phyloP scores from a whole-genome alignment of 2,797 vertebrate genomes.

The Pangasius macronema region DNA sequence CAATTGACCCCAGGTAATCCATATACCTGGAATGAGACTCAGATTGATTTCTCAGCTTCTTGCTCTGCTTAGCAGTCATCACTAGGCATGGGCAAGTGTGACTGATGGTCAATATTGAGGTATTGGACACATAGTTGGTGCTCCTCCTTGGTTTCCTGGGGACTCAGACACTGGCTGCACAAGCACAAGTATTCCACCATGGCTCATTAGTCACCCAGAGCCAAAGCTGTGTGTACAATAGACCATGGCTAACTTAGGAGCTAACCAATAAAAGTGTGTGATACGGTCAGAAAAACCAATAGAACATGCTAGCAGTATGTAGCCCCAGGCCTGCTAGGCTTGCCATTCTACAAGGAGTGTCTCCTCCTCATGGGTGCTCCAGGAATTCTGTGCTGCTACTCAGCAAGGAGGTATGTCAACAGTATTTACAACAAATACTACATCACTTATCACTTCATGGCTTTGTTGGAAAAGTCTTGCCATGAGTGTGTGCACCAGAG shows the following conservation, averaged over 20 bases:
- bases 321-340: neutral
- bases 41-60: neutral
- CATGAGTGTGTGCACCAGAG: neutral
- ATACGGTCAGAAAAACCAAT: neutral
- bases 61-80: neutral
- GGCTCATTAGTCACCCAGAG: neutral
- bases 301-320: neutral
- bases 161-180: neutral
- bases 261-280: neutral
- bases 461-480: neutral
- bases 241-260: neutral
- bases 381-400: neutral
- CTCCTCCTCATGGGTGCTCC: neutral
- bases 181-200: neutral
- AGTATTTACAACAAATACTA: neutral
- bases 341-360: neutral
- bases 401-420: neutral
- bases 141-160: neutral
- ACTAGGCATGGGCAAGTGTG: neutral
- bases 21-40: neutral
- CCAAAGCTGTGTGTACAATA: neutral
- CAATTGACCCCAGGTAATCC: neutral
- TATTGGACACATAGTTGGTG: neutral
- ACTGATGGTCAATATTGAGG: neutral
- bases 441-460: neutral